A percentile compares a stretch with the other conserved stretches of the same genome.
Conservation (phyloP, 2,888 invertebrate species). For the Odontomyia ornata region DNA sequence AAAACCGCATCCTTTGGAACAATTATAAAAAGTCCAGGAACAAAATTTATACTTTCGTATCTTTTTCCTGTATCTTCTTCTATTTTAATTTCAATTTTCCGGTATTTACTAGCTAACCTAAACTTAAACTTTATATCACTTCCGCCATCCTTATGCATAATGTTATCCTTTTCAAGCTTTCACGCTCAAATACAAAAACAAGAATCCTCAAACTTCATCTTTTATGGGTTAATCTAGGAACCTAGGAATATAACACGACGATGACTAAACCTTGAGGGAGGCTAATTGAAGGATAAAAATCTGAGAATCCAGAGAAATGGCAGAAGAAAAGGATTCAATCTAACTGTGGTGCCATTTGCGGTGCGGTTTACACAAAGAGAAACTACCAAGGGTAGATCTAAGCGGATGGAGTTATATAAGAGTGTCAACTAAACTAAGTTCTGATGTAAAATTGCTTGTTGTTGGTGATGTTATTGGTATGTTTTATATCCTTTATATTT, state of each 20-base stretch:
- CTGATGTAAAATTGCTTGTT: not conserved
- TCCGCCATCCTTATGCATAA: not conserved
- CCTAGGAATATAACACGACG: not conserved
- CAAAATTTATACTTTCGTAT: too few species aligned
- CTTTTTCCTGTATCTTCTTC: too few species aligned
- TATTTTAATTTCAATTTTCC: not conserved
- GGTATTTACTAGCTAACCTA: not conserved
- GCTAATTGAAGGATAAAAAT: conserved; percentile 19
- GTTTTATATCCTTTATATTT: too few species aligned
- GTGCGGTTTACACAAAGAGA: not conserved
- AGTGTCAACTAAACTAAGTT: not conserved
- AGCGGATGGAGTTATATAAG: not conserved
- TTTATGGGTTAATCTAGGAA: not conserved
- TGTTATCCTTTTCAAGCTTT: not conserved
- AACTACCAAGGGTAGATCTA: not conserved
- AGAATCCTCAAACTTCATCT: not conserved
- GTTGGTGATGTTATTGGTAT: not conserved
- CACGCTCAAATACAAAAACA: not conserved
- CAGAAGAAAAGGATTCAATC: not conserved
- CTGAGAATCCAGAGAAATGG: not conserved
- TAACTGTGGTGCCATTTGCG: too few species aligned
- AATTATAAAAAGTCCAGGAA: too few species aligned
- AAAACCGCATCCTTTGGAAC: too few species aligned
- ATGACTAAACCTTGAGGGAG: not conserved
- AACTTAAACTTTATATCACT: not conserved